Evolutionary conservation across 1,140 invertebrate species (phyloP).

Genomic region (Caenorhabditis brenneri): DNA sequence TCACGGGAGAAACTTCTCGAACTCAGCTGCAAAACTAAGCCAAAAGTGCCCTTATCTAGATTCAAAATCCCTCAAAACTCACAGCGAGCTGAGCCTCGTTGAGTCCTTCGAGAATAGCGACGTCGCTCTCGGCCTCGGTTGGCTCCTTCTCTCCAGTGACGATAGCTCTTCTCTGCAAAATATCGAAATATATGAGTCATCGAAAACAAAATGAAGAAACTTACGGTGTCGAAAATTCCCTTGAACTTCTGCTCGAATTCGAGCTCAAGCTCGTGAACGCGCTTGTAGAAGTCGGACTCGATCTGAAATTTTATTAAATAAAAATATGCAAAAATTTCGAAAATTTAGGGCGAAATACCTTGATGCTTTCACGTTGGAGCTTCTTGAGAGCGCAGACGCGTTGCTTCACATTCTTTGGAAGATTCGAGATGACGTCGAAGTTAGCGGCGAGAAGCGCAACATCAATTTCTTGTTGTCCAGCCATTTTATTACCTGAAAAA

Average conservation of each 20-base stretch:
- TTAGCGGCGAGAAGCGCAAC: conserved; percentile 4
- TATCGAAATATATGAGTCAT: neutral
- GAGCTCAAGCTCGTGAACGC: conserved; percentile 89
- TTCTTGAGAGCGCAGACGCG: conserved; percentile 89
- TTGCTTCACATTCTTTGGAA: conserved; percentile 67
- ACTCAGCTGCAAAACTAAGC: conserved; percentile 37
- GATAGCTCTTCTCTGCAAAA: conserved; percentile 78
- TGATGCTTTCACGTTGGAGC: conserved; percentile 83
- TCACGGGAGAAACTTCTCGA: neutral
- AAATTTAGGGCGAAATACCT: conserved; percentile 71
- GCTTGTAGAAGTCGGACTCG: conserved; percentile 91
- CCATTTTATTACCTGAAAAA: conserved; percentile 49
- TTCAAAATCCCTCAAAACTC: neutral
- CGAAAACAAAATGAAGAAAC: neutral
- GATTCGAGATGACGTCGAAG: neutral
- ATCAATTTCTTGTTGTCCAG: conserved; percentile 16
- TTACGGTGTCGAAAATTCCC: conserved; percentile 43
- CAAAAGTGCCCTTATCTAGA: conserved; percentile 15
- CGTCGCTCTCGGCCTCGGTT: conserved; percentile 79
- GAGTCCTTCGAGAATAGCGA: conserved; percentile 71
- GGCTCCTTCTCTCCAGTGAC: conserved; percentile 84
- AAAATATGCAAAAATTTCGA: neutral
- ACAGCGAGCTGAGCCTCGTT: conserved; percentile 71
- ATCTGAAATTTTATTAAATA: conserved; percentile 71
- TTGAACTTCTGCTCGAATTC: conserved; percentile 79